phyloP scores from a whole-genome alignment of 1,140 invertebrate species.

The Trachymyrmex cornetzi region DNA sequence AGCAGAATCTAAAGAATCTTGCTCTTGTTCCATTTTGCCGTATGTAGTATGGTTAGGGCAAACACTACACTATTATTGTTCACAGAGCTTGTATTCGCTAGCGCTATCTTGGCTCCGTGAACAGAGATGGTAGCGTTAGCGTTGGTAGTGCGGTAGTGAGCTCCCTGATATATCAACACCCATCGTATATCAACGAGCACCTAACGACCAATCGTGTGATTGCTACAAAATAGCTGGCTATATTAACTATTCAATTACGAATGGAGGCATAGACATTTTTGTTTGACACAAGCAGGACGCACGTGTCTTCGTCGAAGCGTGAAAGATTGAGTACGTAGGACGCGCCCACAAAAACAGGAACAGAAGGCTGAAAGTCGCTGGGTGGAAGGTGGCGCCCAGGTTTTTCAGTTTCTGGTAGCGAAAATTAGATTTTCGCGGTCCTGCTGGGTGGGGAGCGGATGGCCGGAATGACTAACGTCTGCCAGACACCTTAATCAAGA shows the following conservation, averaged over 20 bases:
- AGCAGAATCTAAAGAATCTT: too few species aligned
- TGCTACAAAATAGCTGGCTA: background rate
- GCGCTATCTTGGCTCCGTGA: too few species aligned
- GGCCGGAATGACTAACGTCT: conserved; percentile 80
- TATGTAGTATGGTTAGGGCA: too few species aligned
- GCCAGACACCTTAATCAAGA: conserved; percentile 85
- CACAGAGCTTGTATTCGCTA: too few species aligned
- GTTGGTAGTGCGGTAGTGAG: too few species aligned
- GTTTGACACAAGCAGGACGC: conserved; percentile 32
- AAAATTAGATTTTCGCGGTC: conserved; percentile 83
- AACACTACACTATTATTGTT: too few species aligned
- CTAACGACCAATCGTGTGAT: conserved; percentile 9
- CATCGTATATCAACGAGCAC: too few species aligned
- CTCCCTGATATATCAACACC: too few species aligned
- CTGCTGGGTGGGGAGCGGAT: conserved; percentile 54
- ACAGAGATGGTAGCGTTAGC: too few species aligned
- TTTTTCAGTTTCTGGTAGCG: conserved; percentile 78
- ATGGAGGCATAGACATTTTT: background rate
- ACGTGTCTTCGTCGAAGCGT: conserved; percentile 54
- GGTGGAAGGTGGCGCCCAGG: conserved; percentile 54
- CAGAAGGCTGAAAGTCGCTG: conserved; percentile 18
- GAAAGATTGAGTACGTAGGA: conserved; percentile 66
- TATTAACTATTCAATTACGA: conserved; percentile 40
- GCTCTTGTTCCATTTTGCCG: too few species aligned
- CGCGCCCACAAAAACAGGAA: conserved; percentile 46